Base-by-base conservation (phyloP, 2,113 vertebrate species). In the Eulemur rufifrons region DNA sequence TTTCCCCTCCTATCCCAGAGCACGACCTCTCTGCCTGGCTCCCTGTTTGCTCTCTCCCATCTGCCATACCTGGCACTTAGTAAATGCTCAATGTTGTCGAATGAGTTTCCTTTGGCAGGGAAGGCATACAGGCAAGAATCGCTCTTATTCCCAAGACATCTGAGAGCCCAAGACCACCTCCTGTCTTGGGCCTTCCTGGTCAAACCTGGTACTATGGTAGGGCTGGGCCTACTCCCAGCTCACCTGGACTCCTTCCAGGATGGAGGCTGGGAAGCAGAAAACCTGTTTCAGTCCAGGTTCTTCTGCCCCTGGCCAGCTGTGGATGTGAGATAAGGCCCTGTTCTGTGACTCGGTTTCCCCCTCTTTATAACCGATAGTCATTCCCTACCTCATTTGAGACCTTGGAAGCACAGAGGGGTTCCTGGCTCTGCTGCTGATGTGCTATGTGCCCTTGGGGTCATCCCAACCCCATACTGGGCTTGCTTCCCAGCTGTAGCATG, bases 321-420 rank as follows among this genome's bases (percentile, higher is more conserved):
- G 42, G 54, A 23, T 78, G n/a, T 71, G 89, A 45, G 29, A 20
- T 69, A 77, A 85, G 47, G 29, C 50, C 11, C 34, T 86, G 39
- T n/a, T 61, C 76, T 89, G 45, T 34, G 94, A 95, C 81, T 93
- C 69, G 37, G n/a, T 84, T 90, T 85, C 29, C 25, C 63, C 39
- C 32, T 86, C n/a, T 68, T 86, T 94, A 17, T 25, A 80, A 95
- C 21, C 78, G 25, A 56, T 3, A 42, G 42, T 69, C 77, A 23
- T 74, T 73, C 71, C 50, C 8, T 11, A 87, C 15, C 37, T 89
- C 86, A n/a, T 32, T 56, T 73, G 91, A 96, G 63, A 76, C 63
- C 6, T 54, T 81, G 78, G 61, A 83, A 93, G 45, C 86, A 69
- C 54, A 63, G 68, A 94, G 34, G 63, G n/a, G 77, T 59, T 89